phyloP scores from a whole-genome alignment of 2,113 vertebrate genomes.

The Redunca redunca region DNA sequence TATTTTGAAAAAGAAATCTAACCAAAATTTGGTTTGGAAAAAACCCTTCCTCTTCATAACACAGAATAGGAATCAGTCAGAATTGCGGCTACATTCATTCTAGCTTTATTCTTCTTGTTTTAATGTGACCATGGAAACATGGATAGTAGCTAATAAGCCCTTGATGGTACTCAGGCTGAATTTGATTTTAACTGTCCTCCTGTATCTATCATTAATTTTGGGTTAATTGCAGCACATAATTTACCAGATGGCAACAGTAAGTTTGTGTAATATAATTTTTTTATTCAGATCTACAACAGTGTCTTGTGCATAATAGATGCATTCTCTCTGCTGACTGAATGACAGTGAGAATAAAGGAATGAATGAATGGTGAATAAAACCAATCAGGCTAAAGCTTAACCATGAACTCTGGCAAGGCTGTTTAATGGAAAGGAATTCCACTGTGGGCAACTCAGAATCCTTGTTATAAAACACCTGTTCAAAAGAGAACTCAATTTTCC shows the following conservation, averaged over 20 bases:
- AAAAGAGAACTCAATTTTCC: neutral
- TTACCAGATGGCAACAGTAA: constrained; percentile 13
- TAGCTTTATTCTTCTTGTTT: constrained; percentile 10
- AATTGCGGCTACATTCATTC: neutral
- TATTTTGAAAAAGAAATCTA: neutral
- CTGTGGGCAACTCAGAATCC: neutral
- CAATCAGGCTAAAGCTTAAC: neutral
- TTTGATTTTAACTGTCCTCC: neutral
- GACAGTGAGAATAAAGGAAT: neutral
- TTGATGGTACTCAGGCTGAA: neutral
- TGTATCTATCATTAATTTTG: neutral
- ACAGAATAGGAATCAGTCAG: neutral
- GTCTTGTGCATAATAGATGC: neutral
- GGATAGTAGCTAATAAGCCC: neutral
- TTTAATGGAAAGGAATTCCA: neutral
- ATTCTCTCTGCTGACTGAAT: neutral
- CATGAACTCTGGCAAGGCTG: neutral
- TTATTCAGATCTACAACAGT: neutral
- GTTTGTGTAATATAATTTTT: neutral
- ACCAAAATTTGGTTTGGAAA: neutral
- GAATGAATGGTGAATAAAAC: neutral
- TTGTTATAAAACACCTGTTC: neutral
- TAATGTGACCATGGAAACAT: neutral
- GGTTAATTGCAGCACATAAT: neutral
- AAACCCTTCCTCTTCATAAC: neutral